Conservation (phyloP, 2,888 invertebrate genomes). For the Ochropleura leucogaster region DNA sequence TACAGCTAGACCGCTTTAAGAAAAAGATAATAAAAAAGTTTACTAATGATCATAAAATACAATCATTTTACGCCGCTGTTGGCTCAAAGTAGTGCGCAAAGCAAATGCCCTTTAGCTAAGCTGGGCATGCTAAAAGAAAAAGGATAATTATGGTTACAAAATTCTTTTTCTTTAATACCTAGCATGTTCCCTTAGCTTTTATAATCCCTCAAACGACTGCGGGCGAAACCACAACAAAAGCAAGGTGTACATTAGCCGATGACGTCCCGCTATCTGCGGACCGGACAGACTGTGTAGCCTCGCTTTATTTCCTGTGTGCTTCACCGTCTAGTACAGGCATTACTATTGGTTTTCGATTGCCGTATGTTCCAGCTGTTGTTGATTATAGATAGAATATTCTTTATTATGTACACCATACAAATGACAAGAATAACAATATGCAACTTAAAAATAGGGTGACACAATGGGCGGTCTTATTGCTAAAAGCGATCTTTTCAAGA, state of each 20-base stretch:
- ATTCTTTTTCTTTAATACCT: not conserved
- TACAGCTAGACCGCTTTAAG: no score
- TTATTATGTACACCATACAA: no score
- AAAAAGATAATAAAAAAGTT: no score
- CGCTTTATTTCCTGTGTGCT: conserved; percentile 56
- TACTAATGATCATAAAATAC: no score
- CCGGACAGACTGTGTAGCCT: conserved; percentile 37
- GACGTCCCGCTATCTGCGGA: conserved; percentile 22
- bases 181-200: not conserved
- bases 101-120: not conserved
- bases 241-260: conserved; percentile 22
- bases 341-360: conserved; percentile 57
- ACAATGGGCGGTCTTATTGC: no score
- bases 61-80: no score
- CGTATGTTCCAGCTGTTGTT: no score
- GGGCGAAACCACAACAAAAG: conserved; percentile 14
- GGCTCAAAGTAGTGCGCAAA: no score
- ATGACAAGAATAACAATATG: no score
- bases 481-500: no score
- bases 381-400: no score
- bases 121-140: not conserved
- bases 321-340: conserved; percentile 15
- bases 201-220: not conserved
- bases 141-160: not conserved
- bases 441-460: no score